Evolutionary conservation across 2,113 vertebrate genomes (phyloP).

Genomic region (Rhineura floridana): DNA sequence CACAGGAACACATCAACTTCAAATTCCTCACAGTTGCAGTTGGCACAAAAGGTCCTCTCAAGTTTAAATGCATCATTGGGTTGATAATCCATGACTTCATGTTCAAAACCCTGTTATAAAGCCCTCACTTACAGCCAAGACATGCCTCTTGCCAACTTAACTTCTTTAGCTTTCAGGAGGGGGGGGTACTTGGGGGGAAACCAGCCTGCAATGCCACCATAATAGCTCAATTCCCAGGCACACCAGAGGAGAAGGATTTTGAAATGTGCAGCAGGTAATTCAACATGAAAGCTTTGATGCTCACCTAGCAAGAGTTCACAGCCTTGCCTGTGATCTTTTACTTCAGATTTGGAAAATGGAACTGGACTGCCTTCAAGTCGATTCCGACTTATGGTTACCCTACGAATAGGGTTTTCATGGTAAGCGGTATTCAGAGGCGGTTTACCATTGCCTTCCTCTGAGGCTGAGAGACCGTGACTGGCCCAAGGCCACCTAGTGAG

Average conservation of each 20-base stretch:
- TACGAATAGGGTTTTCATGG: too few species aligned
- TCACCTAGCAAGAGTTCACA: constrained; percentile 16
- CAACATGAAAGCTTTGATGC: constrained; percentile 36
- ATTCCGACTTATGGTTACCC: too few species aligned
- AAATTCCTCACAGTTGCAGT: neutral
- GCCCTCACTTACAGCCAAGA: neutral
- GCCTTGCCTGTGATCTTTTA: constrained; percentile 47
- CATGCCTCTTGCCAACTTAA: neutral
- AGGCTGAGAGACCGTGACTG: too few species aligned
- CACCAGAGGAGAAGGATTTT: constrained; percentile 23
- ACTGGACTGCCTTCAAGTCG: too few species aligned
- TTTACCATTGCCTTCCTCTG: too few species aligned
- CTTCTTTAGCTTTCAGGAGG: accelerated
- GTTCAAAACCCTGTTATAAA: neutral
- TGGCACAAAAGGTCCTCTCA: neutral
- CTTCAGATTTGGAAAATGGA: too few species aligned
- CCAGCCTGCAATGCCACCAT: too few species aligned
- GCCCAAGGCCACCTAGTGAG: too few species aligned
- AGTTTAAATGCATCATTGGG: neutral
- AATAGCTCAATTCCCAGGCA: accelerated
- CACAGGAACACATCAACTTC: neutral
- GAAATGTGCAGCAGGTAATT: constrained; percentile 22
- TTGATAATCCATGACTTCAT: neutral
- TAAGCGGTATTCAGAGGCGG: too few species aligned
- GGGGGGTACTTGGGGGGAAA: accelerated